Base-by-base conservation (phyloP, 2,797 vertebrate genomes). In the Sebastolobus altivelis region DNA sequence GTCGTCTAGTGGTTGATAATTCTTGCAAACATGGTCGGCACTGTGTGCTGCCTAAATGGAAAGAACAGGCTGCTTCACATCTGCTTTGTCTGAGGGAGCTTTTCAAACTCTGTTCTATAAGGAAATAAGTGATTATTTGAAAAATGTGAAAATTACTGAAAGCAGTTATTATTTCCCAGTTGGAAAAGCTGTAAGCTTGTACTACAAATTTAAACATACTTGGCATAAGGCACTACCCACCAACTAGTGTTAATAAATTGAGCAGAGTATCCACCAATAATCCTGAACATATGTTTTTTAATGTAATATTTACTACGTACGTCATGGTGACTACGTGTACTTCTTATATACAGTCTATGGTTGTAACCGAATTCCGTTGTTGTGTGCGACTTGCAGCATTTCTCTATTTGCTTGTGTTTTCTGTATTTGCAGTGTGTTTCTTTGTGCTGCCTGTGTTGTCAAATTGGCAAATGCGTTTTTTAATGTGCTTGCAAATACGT, bases 151-250 rank as follows among this genome's bases (percentile, higher is more conserved):
- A 66, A 63, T 68, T 6, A 75, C 27, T 38, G 35, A 59, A 55
- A 69, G 55, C 35, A 56, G 38, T n/a, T n/a, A 79, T 62, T 3
- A 61, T 66, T 61, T 79, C 35, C 40, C 27, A 66, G 27, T 52
- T 14, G 35, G 22, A 73, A 43, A 70, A 58, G 20, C 54, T 25
- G 20, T 54, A 75, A 60, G 49, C 25, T 20, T 55, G 14, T 40
- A 60, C 16, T 65, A 72, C 43, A 58, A 27, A 55, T 56, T 33
- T 29, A 40, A 27, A 72, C 20, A 29, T 40, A 33, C 27, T 54
- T 78, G 46, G 37, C 35, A 58, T 65, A 43, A 52, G 27, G 22
- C 18, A 4, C 16, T 33, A 46, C 22, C 22, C n/a, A 43, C 4
- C 3, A 35, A 69, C 56, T 43, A 35, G 22, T 72, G 54, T 65